Evolutionary conservation across 2,113 vertebrate genomes (phyloP).

Genomic region (Gila orcuttii): DNA sequence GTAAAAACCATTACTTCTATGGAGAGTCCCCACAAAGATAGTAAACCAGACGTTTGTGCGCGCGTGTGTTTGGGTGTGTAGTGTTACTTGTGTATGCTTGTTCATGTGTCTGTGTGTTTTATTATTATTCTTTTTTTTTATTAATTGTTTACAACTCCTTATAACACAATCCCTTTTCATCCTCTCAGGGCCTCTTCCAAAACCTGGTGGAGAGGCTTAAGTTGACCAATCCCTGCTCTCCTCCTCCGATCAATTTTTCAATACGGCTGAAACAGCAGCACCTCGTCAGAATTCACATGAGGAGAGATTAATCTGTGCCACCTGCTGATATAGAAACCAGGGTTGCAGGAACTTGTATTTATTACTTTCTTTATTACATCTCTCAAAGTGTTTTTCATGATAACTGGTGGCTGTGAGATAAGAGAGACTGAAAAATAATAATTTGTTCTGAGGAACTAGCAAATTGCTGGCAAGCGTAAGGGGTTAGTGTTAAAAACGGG

Average conservation of each 20-base stretch:
- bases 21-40: too few species aligned
- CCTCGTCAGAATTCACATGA: conserved; percentile 23
- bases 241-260: conserved; percentile 15
- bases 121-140: not conserved
- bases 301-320: conserved; percentile 20
- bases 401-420: conserved; percentile 31
- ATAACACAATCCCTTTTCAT: conserved; percentile 23
- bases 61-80: not conserved
- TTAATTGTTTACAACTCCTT: not conserved
- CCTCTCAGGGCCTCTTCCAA: not conserved
- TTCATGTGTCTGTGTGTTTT: not conserved
- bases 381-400: conserved; percentile 34
- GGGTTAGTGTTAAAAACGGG: not conserved
- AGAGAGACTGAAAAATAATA: not conserved
- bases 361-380: conserved; percentile 24
- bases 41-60: not conserved
- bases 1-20: too few species aligned
- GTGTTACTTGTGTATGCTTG: not conserved
- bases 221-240: not conserved
- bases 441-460: conserved; percentile 20
- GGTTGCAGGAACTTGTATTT: conserved; percentile 18
- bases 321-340: conserved; percentile 34
- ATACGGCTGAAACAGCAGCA: conserved; percentile 31
- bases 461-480: conserved; percentile 6
- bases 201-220: conserved; percentile 11